Evolutionary conservation across 2,888 invertebrate genomes (phyloP), one percentile per base, ranked within the genome.

Genomic region (Brachycybe producta): DNA sequence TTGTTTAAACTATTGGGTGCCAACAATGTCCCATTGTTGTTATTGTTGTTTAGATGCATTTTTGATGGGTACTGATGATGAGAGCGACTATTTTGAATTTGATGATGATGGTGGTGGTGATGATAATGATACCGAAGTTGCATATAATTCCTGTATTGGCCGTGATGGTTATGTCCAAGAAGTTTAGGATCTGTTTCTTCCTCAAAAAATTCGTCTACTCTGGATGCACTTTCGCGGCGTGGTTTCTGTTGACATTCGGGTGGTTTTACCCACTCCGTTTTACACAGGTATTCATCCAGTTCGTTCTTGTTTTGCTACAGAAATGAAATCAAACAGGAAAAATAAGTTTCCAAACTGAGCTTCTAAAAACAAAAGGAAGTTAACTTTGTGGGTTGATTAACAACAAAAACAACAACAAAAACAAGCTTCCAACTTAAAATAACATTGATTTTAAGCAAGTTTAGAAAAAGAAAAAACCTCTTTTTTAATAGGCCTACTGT

Each of bases 231-330:
- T 63, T 77, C 73, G 56, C 77, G 66, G 55, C 76, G 65, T 57
- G 73, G 70, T 64, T 77, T 75, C 27, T 54, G 47, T 34, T 43
- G 36, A 32, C 56, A 40, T 30, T 55, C 54, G 36, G 56, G 52
- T 28, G 55, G 54, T 30, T 52, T 51, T 38, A 61, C 58, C 42
- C 54, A 43, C 72, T 76, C 81, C 72, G 80, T 79, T 70, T 81
- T 78, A 72, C 79, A 80, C 66, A 84, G 77, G 72, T 81, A 75
- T 58, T 80, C 79, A 70, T 84, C 83, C 69, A 84, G 73, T 65
- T 84, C 84, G 70, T 44, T 51, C 38, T 53, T 53, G 50, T 40
- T 53, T 46, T 50, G 49, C 32, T 24, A 8, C n/a, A n/a, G n/a
- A n/a, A n/a, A n/a, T 23, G 5, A 5, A 13, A 21, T 40, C 30